Conservation (phyloP, 2,113 vertebrate genomes). For the Ailuropoda melanoleuca region DNA sequence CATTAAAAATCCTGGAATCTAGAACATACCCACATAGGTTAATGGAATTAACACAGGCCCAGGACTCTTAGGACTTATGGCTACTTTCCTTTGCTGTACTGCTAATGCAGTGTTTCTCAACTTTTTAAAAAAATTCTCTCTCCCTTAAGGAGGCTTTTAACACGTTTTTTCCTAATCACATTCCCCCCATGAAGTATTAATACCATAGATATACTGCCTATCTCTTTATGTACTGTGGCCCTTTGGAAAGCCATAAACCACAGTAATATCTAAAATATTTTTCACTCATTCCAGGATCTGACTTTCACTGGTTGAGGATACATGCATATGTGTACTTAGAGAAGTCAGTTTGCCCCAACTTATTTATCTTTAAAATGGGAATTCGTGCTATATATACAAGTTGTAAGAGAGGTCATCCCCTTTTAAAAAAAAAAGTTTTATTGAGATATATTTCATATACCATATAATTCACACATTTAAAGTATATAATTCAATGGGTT, state of each 20-base stretch:
- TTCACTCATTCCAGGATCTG: neutral
- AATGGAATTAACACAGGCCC: neutral
- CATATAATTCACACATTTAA: constrained; percentile 22
- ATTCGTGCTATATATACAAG: neutral
- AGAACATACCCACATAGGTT: neutral
- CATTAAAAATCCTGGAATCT: neutral
- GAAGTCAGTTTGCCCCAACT: neutral
- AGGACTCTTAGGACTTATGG: constrained; percentile 4
- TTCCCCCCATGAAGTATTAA: neutral
- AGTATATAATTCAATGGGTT: neutral
- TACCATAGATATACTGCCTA: neutral
- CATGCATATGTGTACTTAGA: neutral
- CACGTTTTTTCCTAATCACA: neutral
- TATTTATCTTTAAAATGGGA: neutral
- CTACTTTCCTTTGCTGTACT: constrained; percentile 1
- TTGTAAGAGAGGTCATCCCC: neutral
- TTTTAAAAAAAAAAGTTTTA: neutral
- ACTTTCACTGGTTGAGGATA: constrained; percentile 14
- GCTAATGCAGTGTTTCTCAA: neutral
- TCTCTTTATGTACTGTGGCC: neutral
- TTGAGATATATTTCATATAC: constrained; percentile 8
- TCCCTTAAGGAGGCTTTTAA: neutral
- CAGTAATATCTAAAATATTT: neutral
- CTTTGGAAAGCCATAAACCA: neutral
- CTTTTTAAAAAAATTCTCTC: neutral